phyloP scores from a whole-genome alignment of 2,113 vertebrate species.

The Sebastes schlegelii region DNA sequence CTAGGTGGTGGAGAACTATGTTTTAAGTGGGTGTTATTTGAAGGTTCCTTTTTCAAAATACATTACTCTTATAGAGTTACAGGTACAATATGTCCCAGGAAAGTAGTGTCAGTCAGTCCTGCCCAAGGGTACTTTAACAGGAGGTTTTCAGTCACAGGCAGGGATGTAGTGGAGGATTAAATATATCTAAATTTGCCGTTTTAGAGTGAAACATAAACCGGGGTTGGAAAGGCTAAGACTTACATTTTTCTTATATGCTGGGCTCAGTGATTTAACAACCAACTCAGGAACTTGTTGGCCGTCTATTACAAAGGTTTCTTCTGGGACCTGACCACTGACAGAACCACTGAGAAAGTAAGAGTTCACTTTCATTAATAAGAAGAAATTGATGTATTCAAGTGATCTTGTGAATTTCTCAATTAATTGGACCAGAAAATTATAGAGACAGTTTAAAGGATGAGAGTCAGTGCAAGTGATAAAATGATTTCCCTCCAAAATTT shows the following conservation, averaged over 20 bases:
- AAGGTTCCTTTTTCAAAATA: background rate
- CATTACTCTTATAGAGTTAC: background rate
- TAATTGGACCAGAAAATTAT: background rate
- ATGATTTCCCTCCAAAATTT: too few species aligned
- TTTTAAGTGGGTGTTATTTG: background rate
- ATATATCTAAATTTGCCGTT: too few species aligned
- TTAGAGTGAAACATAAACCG: too few species aligned
- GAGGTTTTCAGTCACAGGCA: background rate
- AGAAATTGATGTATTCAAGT: background rate
- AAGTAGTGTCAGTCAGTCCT: background rate
- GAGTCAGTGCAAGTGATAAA: background rate
- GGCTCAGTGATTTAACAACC: too few species aligned
- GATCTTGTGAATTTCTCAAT: background rate
- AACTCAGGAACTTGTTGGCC: too few species aligned
- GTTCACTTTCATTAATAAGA: background rate
- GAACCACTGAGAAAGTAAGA: background rate
- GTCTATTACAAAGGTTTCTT: background rate
- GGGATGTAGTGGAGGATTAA: background rate
- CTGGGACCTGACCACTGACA: background rate
- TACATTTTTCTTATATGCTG: too few species aligned
- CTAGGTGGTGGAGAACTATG: background rate
- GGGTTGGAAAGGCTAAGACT: too few species aligned
- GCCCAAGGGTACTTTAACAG: background rate
- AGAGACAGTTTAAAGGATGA: conserved; percentile 1
- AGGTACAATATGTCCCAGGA: background rate